Percentiles rank a stretch among this genome's conserved stretches.
Evolutionary conservation across 2,888 invertebrate species (phyloP).

Genomic region (Mechanitis messenoides): DNA sequence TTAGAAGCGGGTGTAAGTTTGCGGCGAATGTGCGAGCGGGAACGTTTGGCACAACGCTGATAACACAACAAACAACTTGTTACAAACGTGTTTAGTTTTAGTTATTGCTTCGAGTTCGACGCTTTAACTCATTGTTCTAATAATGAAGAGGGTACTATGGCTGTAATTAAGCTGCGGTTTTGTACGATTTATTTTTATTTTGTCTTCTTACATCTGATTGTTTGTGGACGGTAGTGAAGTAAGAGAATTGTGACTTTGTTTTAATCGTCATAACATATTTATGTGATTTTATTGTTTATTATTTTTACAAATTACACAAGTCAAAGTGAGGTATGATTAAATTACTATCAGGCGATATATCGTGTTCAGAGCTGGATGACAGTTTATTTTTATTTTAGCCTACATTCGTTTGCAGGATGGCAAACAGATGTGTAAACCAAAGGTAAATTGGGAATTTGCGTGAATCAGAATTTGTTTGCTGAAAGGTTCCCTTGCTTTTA

Average conservation of each 20-base stretch:
- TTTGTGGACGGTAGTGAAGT: neutral
- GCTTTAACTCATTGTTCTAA: conserved; percentile 71
- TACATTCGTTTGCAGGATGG: conserved; percentile 59
- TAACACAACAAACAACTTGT: conserved; percentile 76
- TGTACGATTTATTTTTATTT: conserved; percentile 11
- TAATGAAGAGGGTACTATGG: conserved; percentile 61
- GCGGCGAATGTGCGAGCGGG: conserved; percentile 63
- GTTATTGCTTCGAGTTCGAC: conserved; percentile 73
- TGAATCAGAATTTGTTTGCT: conserved; percentile 43
- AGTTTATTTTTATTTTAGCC: conserved; percentile 44
- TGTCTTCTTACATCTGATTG: neutral
- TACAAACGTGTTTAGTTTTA: conserved; percentile 76
- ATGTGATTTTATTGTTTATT: neutral
- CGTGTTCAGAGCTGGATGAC: conserved; percentile 38
- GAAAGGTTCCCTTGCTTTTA: conserved; percentile 29
- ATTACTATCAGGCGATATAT: conserved; percentile 54
- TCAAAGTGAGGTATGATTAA: conserved; percentile 66
- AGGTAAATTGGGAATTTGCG: conserved; percentile 57
- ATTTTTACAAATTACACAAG: conserved; percentile 25
- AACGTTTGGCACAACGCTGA: conserved; percentile 71
- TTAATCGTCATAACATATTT: neutral
- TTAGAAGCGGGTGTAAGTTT: conserved; percentile 64
- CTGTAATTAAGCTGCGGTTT: conserved; percentile 53
- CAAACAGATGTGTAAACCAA: conserved; percentile 66
- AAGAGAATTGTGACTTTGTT: neutral